A percentile compares a stretch with the other conserved stretches of the same genome.
Conservation (phyloP, 2,113 vertebrate species). For the Bungarus multicinctus region DNA sequence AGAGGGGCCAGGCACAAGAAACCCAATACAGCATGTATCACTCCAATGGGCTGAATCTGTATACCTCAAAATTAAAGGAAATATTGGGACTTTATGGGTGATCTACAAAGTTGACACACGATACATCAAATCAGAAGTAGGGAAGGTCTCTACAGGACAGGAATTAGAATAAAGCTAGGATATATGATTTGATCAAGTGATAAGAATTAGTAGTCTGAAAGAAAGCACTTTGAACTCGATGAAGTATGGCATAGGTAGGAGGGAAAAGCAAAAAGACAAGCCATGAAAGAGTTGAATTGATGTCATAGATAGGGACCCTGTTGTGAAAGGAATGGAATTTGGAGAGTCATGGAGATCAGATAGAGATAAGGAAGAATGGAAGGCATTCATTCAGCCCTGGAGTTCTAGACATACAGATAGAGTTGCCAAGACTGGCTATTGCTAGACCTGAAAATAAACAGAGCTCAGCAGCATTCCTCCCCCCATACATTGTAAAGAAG, state of each 20-base stretch:
- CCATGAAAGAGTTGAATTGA: neutral
- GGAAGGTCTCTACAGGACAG: neutral
- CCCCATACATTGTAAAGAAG: neutral
- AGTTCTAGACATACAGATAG: neutral
- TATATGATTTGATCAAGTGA: neutral
- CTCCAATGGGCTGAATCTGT: neutral
- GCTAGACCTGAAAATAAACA: constrained; percentile 4
- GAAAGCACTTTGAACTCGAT: constrained; percentile 2
- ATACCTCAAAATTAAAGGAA: neutral
- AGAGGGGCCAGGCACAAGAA: neutral
- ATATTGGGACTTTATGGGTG: neutral
- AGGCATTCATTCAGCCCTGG: constrained; percentile 1
- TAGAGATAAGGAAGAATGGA: constrained; percentile 17
- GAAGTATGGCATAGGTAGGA: neutral
- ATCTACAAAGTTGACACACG: neutral
- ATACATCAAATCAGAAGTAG: neutral
- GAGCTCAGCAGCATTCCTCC: neutral
- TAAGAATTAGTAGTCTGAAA: neutral
- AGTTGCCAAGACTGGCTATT: neutral
- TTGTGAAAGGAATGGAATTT: constrained; percentile 18
- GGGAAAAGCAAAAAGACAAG: neutral
- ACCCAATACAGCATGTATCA: neutral
- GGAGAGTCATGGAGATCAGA: constrained; percentile 5
- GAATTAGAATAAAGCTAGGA: neutral
- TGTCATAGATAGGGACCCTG: neutral